Conservation (phyloP, 2,113 vertebrate species). For the Protomyctophum bolini region DNA sequence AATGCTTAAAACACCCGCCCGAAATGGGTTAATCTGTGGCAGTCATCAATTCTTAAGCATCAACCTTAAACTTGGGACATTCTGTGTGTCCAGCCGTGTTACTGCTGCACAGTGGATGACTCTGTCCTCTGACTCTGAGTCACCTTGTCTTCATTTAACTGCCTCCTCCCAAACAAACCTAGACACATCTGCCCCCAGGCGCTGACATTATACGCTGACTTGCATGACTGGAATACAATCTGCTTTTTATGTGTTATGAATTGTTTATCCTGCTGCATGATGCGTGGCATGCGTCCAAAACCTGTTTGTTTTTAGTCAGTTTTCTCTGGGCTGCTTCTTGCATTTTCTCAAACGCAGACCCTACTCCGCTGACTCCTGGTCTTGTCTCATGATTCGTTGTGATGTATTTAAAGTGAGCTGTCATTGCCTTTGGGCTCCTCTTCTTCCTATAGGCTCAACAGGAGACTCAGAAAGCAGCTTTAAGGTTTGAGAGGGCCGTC, state of each 20-base stretch:
- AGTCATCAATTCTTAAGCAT: constrained; percentile 28
- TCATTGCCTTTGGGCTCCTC: constrained; percentile 9
- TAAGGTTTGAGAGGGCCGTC: constrained; percentile 89
- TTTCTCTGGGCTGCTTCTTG: neutral
- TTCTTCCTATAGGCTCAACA: constrained; percentile 85
- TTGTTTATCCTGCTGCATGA: neutral
- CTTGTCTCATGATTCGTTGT: constrained; percentile 14
- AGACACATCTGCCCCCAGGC: constrained; percentile 20
- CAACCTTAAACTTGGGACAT: constrained; percentile 25
- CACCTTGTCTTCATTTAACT: constrained; percentile 23
- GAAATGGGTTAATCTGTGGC: constrained; percentile 22
- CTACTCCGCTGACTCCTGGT: too few species aligned
- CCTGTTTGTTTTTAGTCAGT: neutral
- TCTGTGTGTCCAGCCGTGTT: constrained; percentile 5
- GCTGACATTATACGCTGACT: constrained; percentile 19
- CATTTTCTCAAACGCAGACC: neutral
- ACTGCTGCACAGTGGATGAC: constrained; percentile 5
- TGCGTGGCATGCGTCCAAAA: too few species aligned
- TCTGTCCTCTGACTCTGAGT: constrained; percentile 13
- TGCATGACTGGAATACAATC: constrained; percentile 29
- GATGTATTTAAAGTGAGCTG: constrained; percentile 1
- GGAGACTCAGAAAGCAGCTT: constrained; percentile 89
- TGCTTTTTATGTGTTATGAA: constrained; percentile 18
- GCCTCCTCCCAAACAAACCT: constrained; percentile 14
- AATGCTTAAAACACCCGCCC: too few species aligned